phyloP scores from a whole-genome alignment of 1,140 invertebrate species.

The Papilio polyxenes region DNA sequence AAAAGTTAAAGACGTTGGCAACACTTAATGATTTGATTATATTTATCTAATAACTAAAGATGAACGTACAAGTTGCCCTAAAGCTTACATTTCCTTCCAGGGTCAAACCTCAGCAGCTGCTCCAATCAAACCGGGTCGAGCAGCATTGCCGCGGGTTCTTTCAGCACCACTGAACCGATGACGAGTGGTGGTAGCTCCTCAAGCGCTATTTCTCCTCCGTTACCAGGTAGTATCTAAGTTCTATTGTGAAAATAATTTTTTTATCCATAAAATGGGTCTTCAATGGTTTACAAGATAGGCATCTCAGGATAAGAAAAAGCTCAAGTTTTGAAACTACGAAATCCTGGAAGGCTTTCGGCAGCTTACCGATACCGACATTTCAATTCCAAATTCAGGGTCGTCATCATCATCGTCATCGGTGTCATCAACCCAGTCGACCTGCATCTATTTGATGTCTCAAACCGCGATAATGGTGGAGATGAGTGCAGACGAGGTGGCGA shows the following conservation, averaged over 20 bases:
- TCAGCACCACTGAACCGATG: conserved; percentile 74
- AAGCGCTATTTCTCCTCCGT: conserved; percentile 74
- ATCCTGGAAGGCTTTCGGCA: neutral
- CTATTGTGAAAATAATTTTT: neutral
- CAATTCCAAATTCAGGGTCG: conserved; percentile 52
- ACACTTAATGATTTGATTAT: neutral
- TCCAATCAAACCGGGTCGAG: conserved; percentile 75
- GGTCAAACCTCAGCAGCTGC: conserved; percentile 75
- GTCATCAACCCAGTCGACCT: conserved; percentile 73
- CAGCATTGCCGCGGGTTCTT: conserved; percentile 73
- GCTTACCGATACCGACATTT: neutral
- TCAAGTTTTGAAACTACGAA: neutral
- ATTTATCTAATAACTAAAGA: neutral
- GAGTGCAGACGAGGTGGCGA: conserved; percentile 82
- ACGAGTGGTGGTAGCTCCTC: conserved; percentile 75
- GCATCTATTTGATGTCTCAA: conserved; percentile 85
- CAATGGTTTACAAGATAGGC: neutral
- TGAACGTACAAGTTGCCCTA: neutral
- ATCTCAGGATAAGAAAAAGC: too few relatives aligned
- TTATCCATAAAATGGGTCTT: neutral
- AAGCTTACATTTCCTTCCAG: conserved; percentile 49
- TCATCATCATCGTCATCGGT: conserved; percentile 70
- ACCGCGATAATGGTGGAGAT: conserved; percentile 86
- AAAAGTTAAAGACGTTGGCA: neutral
- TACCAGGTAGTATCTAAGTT: conserved; percentile 61